Conservation (phyloP, 2,113 vertebrate genomes). For the Brachionichthys hirsutus region DNA sequence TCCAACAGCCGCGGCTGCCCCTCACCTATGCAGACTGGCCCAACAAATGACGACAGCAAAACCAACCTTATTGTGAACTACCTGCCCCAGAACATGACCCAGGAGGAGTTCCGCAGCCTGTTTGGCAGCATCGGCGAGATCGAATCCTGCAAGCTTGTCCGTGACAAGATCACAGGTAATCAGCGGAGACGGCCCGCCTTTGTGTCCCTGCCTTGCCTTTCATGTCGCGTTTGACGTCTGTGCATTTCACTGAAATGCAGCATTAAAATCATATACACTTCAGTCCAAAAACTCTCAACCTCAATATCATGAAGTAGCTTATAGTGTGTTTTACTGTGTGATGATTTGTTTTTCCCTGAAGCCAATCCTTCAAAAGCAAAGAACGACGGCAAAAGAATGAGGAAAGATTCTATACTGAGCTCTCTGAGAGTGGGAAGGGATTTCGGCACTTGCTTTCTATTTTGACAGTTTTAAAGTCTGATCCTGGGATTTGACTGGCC, state of each 20-base stretch:
- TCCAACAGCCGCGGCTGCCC: slow-evolving; percentile 98
- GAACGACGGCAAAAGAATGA: background rate
- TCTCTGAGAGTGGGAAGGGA: background rate
- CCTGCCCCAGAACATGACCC: slow-evolving; percentile 99
- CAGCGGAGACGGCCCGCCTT: background rate
- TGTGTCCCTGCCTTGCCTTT: background rate
- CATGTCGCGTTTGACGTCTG: background rate
- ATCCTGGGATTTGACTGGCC: too few relatives aligned
- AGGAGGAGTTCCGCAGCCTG: slow-evolving; percentile 99
- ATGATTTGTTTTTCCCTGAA: background rate
- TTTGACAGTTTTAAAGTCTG: too few relatives aligned
- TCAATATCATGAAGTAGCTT: background rate
- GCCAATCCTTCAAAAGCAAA: background rate
- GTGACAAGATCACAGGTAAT: slow-evolving; percentile 99
- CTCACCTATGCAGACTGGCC: slow-evolving; percentile 98
- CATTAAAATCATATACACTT: background rate
- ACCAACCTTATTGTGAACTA: slow-evolving; percentile 99
- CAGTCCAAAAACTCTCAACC: background rate
- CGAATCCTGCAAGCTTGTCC: slow-evolving; percentile 98
- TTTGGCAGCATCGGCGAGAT: slow-evolving; percentile 99
- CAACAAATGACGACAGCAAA: slow-evolving; percentile 98
- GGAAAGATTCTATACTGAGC: background rate
- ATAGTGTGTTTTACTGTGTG: too few relatives aligned
- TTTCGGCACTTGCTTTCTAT: slow-evolving; percentile 8
- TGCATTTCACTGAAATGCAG: background rate